Conservation (phyloP, 2,797 vertebrate species). For the Crax fasciolata region DNA sequence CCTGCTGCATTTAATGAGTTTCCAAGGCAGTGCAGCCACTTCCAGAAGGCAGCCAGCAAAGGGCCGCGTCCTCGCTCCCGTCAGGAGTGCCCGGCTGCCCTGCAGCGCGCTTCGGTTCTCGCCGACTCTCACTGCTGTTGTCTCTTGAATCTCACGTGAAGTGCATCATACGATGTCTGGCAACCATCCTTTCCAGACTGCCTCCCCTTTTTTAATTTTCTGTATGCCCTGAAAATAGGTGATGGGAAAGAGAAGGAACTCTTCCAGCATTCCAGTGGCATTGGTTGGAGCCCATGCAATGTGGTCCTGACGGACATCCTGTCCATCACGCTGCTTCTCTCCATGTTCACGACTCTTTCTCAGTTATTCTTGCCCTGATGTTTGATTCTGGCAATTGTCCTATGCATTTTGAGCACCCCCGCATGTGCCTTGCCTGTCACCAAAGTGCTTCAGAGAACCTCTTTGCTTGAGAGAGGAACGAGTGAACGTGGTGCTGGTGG, state of each 20-base stretch:
- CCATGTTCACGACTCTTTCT: background rate
- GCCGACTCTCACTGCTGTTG: background rate
- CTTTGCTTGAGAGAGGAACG: background rate
- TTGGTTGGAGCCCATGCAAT: background rate
- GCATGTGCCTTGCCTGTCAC: fast-evolving
- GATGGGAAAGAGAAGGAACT: background rate
- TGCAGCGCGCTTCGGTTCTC: background rate
- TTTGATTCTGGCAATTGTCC: background rate
- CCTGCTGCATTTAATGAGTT: conserved; percentile 71
- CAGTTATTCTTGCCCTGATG: background rate
- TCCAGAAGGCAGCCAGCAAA: conserved; percentile 65
- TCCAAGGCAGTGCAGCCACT: conserved; percentile 56
- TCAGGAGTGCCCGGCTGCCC: conserved; percentile 9
- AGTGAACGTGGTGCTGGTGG: fast-evolving
- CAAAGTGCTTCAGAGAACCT: background rate
- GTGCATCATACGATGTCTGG: background rate
- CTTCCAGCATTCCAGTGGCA: background rate
- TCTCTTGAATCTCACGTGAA: background rate
- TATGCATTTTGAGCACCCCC: background rate
- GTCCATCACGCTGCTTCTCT: background rate
- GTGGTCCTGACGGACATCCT: background rate
- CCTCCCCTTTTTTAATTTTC: background rate
- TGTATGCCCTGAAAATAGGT: background rate
- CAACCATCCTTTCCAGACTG: background rate
- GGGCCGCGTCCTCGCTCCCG: background rate